Conservation (phyloP, 2,113 vertebrate genomes). For the Cisticola juncidis region DNA sequence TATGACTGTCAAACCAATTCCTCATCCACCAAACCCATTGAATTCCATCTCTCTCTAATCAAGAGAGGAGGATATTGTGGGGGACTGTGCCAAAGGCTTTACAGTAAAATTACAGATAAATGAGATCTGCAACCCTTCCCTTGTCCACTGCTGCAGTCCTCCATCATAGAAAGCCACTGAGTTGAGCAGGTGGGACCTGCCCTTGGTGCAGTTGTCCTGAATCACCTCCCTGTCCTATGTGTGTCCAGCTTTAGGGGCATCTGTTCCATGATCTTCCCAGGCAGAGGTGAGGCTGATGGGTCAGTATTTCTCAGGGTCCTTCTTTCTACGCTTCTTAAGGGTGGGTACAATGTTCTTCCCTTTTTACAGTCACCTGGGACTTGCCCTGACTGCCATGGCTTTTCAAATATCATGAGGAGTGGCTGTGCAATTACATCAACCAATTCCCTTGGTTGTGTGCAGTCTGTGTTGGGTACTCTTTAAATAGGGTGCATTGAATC, state of each 20-base stretch:
- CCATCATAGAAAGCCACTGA: not conserved
- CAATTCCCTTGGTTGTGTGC: not conserved
- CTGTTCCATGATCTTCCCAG: not conserved
- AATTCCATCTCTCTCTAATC: not conserved
- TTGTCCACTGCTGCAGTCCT: not conserved
- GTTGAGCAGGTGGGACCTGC: not conserved
- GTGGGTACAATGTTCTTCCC: not conserved
- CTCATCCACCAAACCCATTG: rapidly evolving
- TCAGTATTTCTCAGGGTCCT: not conserved
- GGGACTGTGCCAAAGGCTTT: not conserved
- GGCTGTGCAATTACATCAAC: not conserved
- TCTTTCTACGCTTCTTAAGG: not conserved
- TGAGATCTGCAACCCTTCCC: not conserved
- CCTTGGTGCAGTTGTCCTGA: not conserved
- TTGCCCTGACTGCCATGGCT: not conserved
- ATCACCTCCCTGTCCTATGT: not conserved
- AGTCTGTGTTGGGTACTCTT: not conserved
- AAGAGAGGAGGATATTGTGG: not conserved
- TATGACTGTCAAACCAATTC: not conserved
- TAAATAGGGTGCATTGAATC: not conserved
- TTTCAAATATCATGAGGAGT: not conserved
- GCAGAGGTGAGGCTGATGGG: not conserved
- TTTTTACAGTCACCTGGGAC: not conserved
- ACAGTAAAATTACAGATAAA: not conserved
- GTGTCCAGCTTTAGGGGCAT: not conserved